These are phyloP conservation scores for Phylloscopus whistleri DNA, from an alignment of 2,113 vertebrate genomes.

Conservation along the genomic window DNA sequence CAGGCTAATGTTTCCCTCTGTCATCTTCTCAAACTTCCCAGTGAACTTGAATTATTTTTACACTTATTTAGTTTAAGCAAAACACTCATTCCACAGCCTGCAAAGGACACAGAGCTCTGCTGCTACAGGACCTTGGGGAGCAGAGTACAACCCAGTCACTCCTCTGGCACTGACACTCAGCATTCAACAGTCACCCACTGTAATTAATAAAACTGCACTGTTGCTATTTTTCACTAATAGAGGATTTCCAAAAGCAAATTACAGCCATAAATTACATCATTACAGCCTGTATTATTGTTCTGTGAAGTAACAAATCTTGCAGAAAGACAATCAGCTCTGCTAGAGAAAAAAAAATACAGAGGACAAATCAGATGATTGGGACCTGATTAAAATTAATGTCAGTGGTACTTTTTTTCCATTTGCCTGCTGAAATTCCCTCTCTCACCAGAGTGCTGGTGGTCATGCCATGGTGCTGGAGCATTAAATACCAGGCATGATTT, in stretches of 20 bases:
- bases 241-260: conserved; percentile 63
- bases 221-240: conserved; percentile 46
- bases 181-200: conserved; percentile 6
- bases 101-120: background rate
- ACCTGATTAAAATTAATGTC: conserved; percentile 52
- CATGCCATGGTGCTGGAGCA: background rate
- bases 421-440: background rate
- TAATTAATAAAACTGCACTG: conserved; percentile 13
- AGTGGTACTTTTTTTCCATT: background rate
- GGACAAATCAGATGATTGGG: background rate
- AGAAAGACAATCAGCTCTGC: conserved; percentile 51
- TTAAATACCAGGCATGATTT: background rate
- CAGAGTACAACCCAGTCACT: background rate
- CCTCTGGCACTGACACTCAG: background rate
- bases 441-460: background rate
- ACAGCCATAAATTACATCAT: conserved; percentile 57
- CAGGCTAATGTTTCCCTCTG: background rate
- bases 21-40: background rate
- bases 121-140: background rate
- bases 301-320: conserved; percentile 44
- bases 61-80: background rate
- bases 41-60: background rate
- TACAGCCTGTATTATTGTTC: conserved; percentile 34
- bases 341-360: background rate
- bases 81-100: background rate